phyloP scores from a whole-genome alignment of 2,113 vertebrate genomes.

The Craseonycteris thonglongyai region DNA sequence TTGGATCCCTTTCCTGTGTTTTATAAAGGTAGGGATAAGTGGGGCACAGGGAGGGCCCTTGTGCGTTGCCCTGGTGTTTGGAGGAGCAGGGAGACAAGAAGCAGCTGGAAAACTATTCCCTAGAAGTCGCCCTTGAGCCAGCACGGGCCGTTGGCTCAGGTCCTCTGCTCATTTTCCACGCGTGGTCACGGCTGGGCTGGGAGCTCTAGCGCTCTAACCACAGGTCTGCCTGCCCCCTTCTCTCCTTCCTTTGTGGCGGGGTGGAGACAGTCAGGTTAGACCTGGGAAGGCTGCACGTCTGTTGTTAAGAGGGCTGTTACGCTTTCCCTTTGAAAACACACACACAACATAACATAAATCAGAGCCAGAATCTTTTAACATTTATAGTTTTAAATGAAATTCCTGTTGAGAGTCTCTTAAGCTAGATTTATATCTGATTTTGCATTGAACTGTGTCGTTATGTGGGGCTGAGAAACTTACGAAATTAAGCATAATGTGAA shows the following conservation, averaged over 20 bases:
- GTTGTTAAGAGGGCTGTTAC: constrained; percentile 61
- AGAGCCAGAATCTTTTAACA: constrained; percentile 83
- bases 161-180: fast-evolving
- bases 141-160: fast-evolving
- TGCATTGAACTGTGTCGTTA: constrained; percentile 85
- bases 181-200: fast-evolving
- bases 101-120: background rate
- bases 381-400: constrained; percentile 87
- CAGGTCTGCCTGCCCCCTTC: too few relatives aligned
- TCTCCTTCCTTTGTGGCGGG: background rate
- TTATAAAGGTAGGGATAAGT: background rate
- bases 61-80: background rate
- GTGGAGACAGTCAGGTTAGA: fast-evolving
- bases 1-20: background rate
- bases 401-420: constrained; percentile 87
- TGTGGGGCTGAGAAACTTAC: constrained; percentile 78
- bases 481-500: constrained; percentile 84
- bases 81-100: background rate
- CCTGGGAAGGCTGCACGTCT: background rate
- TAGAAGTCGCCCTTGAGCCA: background rate
- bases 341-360: constrained; percentile 76
- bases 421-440: constrained; percentile 88
- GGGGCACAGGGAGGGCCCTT: background rate
- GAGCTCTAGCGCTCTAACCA: fast-evolving
- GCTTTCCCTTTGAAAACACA: constrained; percentile 72